Evolutionary conservation across 2,113 vertebrate genomes (phyloP).

Genomic region (Zosterops lateralis): DNA sequence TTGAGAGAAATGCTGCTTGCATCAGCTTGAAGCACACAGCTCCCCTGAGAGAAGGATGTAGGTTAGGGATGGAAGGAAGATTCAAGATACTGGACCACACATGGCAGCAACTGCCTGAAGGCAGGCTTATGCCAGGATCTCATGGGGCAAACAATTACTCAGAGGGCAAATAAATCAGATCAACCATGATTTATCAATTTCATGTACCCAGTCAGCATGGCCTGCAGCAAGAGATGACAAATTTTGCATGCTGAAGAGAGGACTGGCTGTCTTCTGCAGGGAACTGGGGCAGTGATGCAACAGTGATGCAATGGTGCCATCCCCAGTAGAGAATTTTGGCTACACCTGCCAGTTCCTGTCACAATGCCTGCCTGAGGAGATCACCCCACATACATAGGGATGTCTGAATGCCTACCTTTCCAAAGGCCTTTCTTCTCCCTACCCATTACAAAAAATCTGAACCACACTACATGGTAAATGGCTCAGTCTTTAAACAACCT

Average conservation of each 20-base stretch:
- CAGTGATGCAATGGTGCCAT: fast-evolving
- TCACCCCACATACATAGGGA: fast-evolving
- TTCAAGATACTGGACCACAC: background rate
- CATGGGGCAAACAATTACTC: background rate
- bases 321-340: background rate
- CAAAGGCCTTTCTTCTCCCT: background rate
- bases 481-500: background rate
- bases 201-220: background rate
- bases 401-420: background rate
- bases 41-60: background rate
- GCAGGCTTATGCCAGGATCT: background rate
- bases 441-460: background rate
- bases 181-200: background rate
- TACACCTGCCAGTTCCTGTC: background rate
- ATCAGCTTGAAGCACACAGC: fast-evolving
- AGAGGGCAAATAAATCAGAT: background rate
- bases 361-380: fast-evolving
- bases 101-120: background rate
- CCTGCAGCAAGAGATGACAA: background rate
- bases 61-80: background rate
- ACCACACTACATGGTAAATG: background rate
- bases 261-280: background rate
- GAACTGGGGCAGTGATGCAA: background rate
- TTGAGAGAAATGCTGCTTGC: background rate
- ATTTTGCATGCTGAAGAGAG: background rate